Percentiles rank a stretch among this genome's conserved stretches.
Conservation (phyloP, 2,888 invertebrate species). For the Melanotus villosus region DNA sequence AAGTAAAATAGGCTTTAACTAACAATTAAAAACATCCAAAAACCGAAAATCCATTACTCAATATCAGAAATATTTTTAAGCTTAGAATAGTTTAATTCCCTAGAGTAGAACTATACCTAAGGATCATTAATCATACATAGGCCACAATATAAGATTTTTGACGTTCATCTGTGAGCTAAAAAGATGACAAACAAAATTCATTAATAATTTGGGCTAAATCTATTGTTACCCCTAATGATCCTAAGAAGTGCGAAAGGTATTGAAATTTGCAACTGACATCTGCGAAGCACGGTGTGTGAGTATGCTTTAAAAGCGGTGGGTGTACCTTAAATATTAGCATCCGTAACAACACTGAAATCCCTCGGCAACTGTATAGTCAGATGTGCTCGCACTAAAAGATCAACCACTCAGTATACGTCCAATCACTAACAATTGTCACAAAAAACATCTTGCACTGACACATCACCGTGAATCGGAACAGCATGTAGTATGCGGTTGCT, state of each 20-base stretch:
- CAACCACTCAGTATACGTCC: conserved; percentile 53
- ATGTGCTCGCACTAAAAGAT: conserved; percentile 36
- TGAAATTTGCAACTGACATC: conserved; percentile 40
- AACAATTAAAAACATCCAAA: conserved; percentile 21
- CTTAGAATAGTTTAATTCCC: conserved; percentile 59
- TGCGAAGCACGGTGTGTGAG: conserved; percentile 14
- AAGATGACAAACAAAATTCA: conserved; percentile 67
- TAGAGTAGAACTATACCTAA: conserved; percentile 57
- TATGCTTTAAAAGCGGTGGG: neutral
- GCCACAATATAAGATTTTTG: conserved; percentile 67
- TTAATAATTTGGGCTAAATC: conserved; percentile 71
- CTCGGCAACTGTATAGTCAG: conserved; percentile 19
- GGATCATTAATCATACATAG: conserved; percentile 68
- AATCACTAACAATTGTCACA: conserved; percentile 57
- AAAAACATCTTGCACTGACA: conserved; percentile 61
- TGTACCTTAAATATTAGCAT: conserved; percentile 43
- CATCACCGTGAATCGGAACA: conserved; percentile 58
- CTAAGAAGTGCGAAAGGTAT: conserved; percentile 43
- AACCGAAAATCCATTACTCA: conserved; percentile 48
- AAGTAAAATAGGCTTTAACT: conserved; percentile 10
- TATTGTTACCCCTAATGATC: conserved; percentile 59
- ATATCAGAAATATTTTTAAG: conserved; percentile 44
- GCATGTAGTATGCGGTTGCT: conserved; percentile 59
- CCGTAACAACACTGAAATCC: conserved; percentile 37
- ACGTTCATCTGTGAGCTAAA: conserved; percentile 61